Evolutionary conservation across 1,140 invertebrate species (phyloP).

Genomic region (Drosophila hydei): DNA sequence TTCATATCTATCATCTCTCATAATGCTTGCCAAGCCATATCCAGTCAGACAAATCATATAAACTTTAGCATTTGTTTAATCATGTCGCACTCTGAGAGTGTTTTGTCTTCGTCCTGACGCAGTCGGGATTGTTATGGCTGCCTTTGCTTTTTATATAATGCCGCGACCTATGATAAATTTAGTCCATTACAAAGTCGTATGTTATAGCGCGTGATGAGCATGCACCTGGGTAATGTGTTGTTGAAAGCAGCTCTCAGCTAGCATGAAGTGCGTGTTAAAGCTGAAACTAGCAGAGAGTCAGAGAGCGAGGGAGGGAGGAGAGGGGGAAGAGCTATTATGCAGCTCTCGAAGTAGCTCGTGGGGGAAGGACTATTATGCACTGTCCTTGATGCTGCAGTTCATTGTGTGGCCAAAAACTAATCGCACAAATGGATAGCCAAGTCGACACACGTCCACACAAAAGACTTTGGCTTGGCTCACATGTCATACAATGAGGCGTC

Average conservation of each 20-base stretch:
- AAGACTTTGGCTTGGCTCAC: conserved; percentile 35
- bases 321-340: conserved; percentile 39
- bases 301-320: neutral
- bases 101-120: too few species aligned
- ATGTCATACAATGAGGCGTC: conserved; percentile 40
- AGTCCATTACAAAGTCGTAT: conserved; percentile 60
- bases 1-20: too few species aligned
- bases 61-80: too few species aligned
- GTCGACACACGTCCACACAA: conserved; percentile 33
- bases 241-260: conserved; percentile 37
- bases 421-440: conserved; percentile 74
- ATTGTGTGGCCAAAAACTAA: conserved; percentile 73
- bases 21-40: too few species aligned
- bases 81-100: too few species aligned
- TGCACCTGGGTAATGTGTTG: conserved; percentile 66
- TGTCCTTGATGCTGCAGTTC: conserved; percentile 58
- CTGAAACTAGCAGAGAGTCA: neutral
- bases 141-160: conserved; percentile 23
- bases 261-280: conserved; percentile 16
- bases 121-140: too few species aligned
- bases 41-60: too few species aligned
- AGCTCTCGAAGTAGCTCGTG: too few species aligned
- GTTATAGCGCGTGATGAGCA: conserved; percentile 47
- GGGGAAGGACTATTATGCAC: conserved; percentile 47
- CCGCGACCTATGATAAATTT: conserved; percentile 66